Evolutionary conservation across 2,888 invertebrate species (phyloP).

Genomic region (Drosophila melanosoma): DNA sequence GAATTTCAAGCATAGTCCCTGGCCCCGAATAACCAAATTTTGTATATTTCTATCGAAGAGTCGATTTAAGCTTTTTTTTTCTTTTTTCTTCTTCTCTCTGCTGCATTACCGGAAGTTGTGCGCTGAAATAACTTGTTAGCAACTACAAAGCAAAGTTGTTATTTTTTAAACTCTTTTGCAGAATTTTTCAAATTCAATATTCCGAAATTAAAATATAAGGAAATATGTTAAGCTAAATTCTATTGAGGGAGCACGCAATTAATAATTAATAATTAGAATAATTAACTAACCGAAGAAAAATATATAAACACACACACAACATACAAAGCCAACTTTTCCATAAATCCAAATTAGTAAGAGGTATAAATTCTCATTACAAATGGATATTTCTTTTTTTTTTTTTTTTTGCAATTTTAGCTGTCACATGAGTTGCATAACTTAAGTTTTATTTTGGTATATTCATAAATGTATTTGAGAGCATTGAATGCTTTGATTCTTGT

Average conservation of each 20-base stretch:
- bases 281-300: background rate
- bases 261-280: background rate
- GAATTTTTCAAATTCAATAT: slow-evolving; percentile 1
- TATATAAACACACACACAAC: background rate
- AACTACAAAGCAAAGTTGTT: slow-evolving; percentile 1
- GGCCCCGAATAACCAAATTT: slow-evolving; percentile 4
- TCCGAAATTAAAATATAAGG: background rate
- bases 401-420: background rate
- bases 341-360: background rate
- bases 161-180: background rate
- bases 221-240: background rate
- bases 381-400: too few relatives aligned
- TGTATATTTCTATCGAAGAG: slow-evolving; percentile 2
- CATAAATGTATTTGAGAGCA: background rate
- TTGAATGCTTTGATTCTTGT: background rate
- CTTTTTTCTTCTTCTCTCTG: background rate
- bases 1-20: background rate
- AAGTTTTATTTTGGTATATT: background rate
- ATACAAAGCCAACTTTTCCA: background rate
- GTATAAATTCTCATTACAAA: too few relatives aligned
- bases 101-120: slow-evolving; percentile 9
- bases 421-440: background rate
- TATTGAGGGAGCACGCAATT: background rate
- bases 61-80: background rate
- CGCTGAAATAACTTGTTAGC: slow-evolving; percentile 8